Percentiles rank a stretch among this genome's conserved stretches.
Evolutionary conservation across 2,888 invertebrate genomes (phyloP).

Genomic region (Hermodice carunculata): DNA sequence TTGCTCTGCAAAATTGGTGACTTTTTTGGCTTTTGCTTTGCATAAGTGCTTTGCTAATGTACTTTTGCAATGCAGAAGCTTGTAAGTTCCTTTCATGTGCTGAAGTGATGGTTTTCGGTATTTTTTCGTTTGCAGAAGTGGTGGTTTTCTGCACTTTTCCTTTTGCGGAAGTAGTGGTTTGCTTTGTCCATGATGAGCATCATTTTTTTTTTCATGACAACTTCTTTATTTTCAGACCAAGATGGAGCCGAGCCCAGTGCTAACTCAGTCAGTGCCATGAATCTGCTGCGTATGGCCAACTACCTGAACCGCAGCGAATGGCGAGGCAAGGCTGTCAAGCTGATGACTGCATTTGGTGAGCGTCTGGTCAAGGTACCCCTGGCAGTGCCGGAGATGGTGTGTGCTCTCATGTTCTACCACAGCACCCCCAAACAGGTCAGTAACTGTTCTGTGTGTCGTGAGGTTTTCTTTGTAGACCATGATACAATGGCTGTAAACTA

Average conservation of each 20-base stretch:
- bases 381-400: constrained; percentile 83
- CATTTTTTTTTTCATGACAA: neutral
- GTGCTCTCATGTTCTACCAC: constrained; percentile 79
- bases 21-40: too few species aligned
- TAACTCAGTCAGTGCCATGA: constrained; percentile 81
- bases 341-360: constrained; percentile 70
- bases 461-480: too few species aligned
- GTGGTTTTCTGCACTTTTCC: too few species aligned
- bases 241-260: constrained; percentile 96
- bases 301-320: constrained; percentile 76
- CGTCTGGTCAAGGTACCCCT: constrained; percentile 77
- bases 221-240: constrained; percentile 78
- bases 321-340: constrained; percentile 74
- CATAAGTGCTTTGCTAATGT: too few species aligned
- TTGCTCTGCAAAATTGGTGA: too few species aligned
- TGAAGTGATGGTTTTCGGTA: too few species aligned
- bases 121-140: too few species aligned
- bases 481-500: too few species aligned
- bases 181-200: neutral
- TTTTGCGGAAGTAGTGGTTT: too few species aligned
- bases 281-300: constrained; percentile 81
- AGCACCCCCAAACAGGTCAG: constrained; percentile 80
- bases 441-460: too few species aligned
- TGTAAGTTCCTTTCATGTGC: too few species aligned
- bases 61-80: too few species aligned